A percentile compares a stretch with the other conserved stretches of the same genome.
Conservation (phyloP, 2,797 vertebrate genomes). For the Loriculus beryllinus region DNA sequence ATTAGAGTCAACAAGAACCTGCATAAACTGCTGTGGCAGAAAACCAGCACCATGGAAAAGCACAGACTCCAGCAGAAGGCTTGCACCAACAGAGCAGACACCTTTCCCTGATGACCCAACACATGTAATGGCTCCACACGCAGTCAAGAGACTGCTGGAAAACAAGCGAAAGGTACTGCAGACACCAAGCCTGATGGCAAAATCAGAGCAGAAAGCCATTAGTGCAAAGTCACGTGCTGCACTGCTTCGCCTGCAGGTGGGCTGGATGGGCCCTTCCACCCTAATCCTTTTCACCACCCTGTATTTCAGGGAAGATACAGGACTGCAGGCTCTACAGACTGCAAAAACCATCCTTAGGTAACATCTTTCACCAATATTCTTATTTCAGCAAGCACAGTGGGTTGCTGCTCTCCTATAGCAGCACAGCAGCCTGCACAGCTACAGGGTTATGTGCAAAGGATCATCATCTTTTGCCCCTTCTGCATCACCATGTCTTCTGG, state of each 20-base stretch:
- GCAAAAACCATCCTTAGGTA: neutral
- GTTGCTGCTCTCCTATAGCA: fast-evolving
- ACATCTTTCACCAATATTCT: neutral
- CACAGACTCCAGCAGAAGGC: neutral
- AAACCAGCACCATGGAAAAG: neutral
- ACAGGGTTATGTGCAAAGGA: neutral
- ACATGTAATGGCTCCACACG: fast-evolving
- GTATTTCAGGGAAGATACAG: neutral
- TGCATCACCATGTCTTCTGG: neutral
- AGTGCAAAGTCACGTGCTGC: neutral
- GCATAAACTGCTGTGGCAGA: neutral
- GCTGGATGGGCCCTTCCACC: neutral
- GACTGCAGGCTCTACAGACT: neutral
- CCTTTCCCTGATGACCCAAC: neutral
- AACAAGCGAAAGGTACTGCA: neutral
- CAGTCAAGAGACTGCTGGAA: neutral
- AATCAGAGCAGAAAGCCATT: neutral
- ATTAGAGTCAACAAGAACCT: neutral
- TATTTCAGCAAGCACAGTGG: fast-evolving
- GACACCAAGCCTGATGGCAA: neutral
- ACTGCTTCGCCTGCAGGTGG: fast-evolving
- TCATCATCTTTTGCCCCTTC: neutral
- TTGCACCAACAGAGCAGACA: neutral
- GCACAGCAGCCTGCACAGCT: fast-evolving
- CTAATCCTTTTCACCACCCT: neutral